A percentile compares a stretch with the other conserved stretches of the same genome.
These are phyloP conservation scores for Garra rufa DNA, from an alignment of 2,113 vertebrate genomes.

Conservation along the genomic window DNA sequence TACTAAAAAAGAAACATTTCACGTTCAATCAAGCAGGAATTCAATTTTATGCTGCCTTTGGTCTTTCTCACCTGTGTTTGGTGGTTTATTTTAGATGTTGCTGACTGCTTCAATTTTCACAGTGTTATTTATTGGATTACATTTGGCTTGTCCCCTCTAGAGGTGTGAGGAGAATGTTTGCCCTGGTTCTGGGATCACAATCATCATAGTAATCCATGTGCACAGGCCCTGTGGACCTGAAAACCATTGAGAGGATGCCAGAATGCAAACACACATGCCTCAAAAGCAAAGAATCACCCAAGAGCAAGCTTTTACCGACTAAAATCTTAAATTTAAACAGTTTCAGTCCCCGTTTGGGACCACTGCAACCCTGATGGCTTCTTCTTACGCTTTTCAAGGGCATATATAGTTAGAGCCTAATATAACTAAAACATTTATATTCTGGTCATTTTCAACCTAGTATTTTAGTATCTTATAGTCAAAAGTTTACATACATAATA, in stretches of 20 bases:
- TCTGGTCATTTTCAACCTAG: too few species aligned
- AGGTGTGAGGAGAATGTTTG: slow-evolving; percentile 8
- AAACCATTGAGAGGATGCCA: background rate
- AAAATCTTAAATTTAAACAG: background rate
- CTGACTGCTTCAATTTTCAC: background rate
- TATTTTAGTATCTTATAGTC: too few species aligned
- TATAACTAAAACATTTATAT: background rate
- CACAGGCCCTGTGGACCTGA: background rate
- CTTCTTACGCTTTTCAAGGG: slow-evolving; percentile 23
- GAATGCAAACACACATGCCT: background rate
- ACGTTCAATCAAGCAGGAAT: slow-evolving; percentile 2
- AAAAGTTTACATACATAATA: too few species aligned
- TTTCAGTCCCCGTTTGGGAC: slow-evolving; percentile 26
- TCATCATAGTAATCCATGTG: slow-evolving; percentile 27
- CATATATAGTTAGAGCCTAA: background rate
- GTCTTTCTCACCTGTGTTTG: background rate
- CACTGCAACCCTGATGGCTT: slow-evolving; percentile 28
- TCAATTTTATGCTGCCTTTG: background rate
- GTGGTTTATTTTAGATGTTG: slow-evolving; percentile 21
- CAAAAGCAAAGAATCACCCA: background rate
- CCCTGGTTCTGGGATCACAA: slow-evolving; percentile 26
- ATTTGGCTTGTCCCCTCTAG: background rate
- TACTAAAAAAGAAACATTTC: slow-evolving; percentile 50
- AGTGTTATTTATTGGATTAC: slow-evolving; percentile 19
- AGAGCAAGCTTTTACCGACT: slow-evolving; percentile 3